These are phyloP conservation scores for Halcyon malimbica DNA, from an alignment of 2,113 vertebrate genomes.

Conservation along the genomic window DNA sequence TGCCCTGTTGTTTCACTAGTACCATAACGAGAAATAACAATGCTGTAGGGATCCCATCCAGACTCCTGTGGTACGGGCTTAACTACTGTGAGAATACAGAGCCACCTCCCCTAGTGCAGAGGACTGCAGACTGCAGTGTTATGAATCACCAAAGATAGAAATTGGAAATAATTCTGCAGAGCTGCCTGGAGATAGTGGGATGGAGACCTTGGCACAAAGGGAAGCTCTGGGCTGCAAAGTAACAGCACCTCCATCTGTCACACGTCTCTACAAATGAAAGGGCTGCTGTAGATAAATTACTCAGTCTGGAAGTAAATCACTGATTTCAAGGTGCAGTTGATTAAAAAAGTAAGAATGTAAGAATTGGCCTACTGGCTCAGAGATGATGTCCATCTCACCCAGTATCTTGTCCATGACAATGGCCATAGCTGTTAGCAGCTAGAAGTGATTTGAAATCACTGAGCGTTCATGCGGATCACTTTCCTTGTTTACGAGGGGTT, in stretches of 20 bases:
- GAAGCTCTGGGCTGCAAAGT: slow-evolving; percentile 19
- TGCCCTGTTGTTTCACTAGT: background rate
- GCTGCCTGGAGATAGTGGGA: slow-evolving; percentile 35
- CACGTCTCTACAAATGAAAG: slow-evolving; percentile 30
- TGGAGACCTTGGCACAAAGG: slow-evolving; percentile 20
- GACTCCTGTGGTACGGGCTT: background rate
- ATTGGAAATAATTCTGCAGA: background rate
- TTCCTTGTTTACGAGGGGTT: background rate
- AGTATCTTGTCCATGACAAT: background rate
- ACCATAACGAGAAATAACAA: background rate
- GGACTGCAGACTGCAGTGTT: background rate
- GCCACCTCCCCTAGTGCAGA: background rate
- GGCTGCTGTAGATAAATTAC: slow-evolving; percentile 48
- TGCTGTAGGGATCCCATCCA: slow-evolving; percentile 1
- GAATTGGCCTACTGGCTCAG: background rate
- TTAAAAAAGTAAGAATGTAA: slow-evolving; percentile 32
- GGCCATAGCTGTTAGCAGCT: background rate
- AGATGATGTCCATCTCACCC: background rate
- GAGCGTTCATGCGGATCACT: background rate
- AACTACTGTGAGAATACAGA: background rate
- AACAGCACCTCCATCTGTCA: slow-evolving; percentile 55
- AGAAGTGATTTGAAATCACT: background rate
- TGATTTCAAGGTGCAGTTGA: background rate
- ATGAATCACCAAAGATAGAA: background rate
- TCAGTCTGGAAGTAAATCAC: slow-evolving; percentile 33